Base-by-base conservation (phyloP, 2,888 invertebrate species). In the Junonia oenone region DNA sequence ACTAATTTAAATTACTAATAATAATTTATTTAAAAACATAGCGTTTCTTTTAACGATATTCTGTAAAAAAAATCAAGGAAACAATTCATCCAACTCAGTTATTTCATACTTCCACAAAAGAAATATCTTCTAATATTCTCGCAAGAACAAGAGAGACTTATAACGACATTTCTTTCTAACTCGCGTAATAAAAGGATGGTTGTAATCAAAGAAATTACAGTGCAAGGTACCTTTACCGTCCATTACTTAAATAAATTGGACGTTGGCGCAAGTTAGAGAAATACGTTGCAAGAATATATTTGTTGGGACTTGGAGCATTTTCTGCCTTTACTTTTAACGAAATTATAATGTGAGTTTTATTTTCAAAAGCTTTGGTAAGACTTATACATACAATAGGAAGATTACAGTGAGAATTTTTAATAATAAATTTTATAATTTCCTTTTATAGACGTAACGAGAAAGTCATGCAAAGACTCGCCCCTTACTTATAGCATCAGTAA, bases 241-340 rank as follows among this genome's bases (percentile, higher is more conserved):
- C 62, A 63, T 66, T 66, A 62, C 62, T 62, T 62, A 58, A 64
- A 51, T 55, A 61, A 61, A 62, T 62, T 63, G 51, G 50, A 3
- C 43, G 47, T 47, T 57, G 57, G 54, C 55, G 6, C 45, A 60
- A 64, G 31, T 27, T 17, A 53, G 45, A 48, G 47, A 43, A 37
- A 13, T 13, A 27, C 15, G 13, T 15, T 45, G 46, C 2, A 38
- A 45, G 11, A 45, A 9, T 19, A 35, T 45, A 14, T 40, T 22
- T 22, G 22, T 22, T 22, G 22, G n/a, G n/a, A n/a, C n/a, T n/a
- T n/a, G n/a, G n/a, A 22, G 5, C 22, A 22, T 3, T 22, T 3
- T 22, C 11, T 31, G n/a, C 5, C 9, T n/a, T 8, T 31, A 31
- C n/a, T 31, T 31, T 31, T 22, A 22, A 3, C 5, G 22, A 29